A percentile compares a stretch with the other conserved stretches of the same genome.
These are phyloP conservation scores for Nymphalis urticae DNA, from an alignment of 2,888 invertebrate species.

Conservation along the genomic window DNA sequence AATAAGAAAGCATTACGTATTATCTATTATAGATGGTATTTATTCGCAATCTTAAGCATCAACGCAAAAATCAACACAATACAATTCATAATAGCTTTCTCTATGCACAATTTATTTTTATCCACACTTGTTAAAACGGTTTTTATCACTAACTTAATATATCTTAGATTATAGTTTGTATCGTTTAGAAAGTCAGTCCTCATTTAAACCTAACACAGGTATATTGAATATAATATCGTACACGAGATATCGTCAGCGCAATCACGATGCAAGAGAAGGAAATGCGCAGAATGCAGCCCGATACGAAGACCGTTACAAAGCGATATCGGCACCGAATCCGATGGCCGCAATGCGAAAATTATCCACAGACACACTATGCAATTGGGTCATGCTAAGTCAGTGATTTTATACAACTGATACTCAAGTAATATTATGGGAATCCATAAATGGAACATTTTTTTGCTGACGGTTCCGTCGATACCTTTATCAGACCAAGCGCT, in stretches of 20 bases:
- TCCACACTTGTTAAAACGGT: background rate
- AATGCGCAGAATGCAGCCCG: slow-evolving; percentile 67
- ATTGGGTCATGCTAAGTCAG: slow-evolving; percentile 32
- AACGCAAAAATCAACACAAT: too few species aligned
- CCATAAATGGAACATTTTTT: slow-evolving; percentile 12
- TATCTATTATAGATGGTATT: too few species aligned
- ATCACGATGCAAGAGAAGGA: slow-evolving; percentile 55
- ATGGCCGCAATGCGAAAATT: slow-evolving; percentile 78
- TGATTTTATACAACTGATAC: slow-evolving; percentile 21
- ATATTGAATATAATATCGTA: slow-evolving; percentile 36
- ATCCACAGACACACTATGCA: slow-evolving; percentile 54
- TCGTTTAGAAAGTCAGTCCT: slow-evolving; percentile 30
- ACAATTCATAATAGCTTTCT: too few species aligned
- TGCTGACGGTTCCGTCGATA: background rate
- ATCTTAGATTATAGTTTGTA: background rate
- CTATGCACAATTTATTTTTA: too few species aligned
- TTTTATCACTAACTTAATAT: background rate
- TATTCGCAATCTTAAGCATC: too few species aligned
- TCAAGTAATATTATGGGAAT: slow-evolving; percentile 14
- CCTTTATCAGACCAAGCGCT: background rate
- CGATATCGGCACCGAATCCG: slow-evolving; percentile 72
- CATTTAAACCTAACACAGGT: slow-evolving; percentile 26
- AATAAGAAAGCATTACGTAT: too few species aligned
- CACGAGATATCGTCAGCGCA: slow-evolving; percentile 35
- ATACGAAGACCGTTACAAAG: slow-evolving; percentile 72